Evolutionary conservation across 2,888 invertebrate species (phyloP).

Genomic region (Nemoura dubitans): DNA sequence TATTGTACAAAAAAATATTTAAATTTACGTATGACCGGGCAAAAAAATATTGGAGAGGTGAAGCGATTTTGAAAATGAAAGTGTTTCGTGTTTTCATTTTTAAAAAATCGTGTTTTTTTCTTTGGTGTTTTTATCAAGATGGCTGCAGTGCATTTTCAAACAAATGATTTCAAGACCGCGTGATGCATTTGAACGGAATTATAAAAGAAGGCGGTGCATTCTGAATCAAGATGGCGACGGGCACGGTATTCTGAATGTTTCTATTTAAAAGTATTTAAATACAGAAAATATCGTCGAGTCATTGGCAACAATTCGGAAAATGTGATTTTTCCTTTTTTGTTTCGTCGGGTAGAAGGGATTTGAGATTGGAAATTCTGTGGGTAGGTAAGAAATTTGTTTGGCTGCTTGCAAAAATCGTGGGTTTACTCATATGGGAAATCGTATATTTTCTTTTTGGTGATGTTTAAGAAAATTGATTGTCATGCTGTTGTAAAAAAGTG

Average conservation of each 20-base stretch:
- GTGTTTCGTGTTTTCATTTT: neutral
- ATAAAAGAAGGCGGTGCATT: neutral
- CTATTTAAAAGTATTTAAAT: conserved; percentile 3
- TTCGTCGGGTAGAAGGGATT: neutral
- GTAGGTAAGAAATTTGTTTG: neutral
- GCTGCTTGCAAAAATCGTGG: neutral
- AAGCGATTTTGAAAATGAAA: neutral
- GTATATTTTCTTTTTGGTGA: neutral
- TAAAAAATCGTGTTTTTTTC: neutral
- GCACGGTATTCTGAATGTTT: conserved; percentile 39
- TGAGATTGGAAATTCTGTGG: neutral
- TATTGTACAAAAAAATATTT: neutral
- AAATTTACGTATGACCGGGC: neutral
- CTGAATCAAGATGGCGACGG: neutral
- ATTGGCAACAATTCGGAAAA: conserved; percentile 18
- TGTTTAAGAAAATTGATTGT: neutral
- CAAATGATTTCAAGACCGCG: neutral
- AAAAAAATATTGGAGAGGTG: neutral
- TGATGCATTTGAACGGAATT: neutral
- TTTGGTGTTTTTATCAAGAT: neutral
- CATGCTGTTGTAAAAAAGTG: neutral
- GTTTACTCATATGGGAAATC: neutral
- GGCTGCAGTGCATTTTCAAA: neutral
- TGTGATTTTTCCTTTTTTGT: neutral
- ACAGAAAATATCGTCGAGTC: neutral